Percentiles rank a stretch among this genome's conserved stretches.
Conservation (phyloP, 2,797 vertebrate genomes). For the Nothura maculosa region DNA sequence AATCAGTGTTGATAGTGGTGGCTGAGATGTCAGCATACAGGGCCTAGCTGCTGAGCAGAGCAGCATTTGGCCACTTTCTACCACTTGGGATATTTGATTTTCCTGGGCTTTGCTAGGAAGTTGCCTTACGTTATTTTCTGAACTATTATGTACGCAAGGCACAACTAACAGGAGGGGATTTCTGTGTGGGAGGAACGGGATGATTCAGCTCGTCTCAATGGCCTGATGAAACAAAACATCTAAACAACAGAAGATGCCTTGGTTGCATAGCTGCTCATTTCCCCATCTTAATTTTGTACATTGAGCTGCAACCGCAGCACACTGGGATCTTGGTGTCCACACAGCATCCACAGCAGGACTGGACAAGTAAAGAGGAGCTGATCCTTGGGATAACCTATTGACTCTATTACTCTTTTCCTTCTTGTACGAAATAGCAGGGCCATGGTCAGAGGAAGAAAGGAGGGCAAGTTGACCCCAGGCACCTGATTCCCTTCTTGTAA, state of each 20-base stretch:
- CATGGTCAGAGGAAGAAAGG: background rate
- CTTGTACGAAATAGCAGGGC: background rate
- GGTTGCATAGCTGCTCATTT: slow-evolving; percentile 26
- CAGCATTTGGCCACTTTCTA: background rate
- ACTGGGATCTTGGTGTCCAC: background rate
- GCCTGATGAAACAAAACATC: slow-evolving; percentile 57
- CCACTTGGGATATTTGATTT: background rate
- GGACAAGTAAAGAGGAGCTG: background rate
- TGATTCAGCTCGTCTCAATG: slow-evolving; percentile 70
- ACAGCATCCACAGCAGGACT: background rate
- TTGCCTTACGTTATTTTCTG: slow-evolving; percentile 21
- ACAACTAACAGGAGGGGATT: slow-evolving; percentile 69
- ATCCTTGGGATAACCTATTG: fast-evolving
- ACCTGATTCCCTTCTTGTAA: background rate
- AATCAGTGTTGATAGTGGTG: background rate
- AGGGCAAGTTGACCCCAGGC: fast-evolving
- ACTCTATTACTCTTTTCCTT: background rate
- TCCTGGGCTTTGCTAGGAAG: slow-evolving; percentile 18
- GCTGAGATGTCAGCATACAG: background rate
- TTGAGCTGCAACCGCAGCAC: background rate
- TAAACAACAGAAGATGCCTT: slow-evolving; percentile 15
- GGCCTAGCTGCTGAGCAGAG: background rate
- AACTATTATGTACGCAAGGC: slow-evolving; percentile 40
- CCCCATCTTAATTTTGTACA: slow-evolving; percentile 16
- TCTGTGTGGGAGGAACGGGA: slow-evolving; percentile 67